Base-by-base conservation (phyloP, 2,888 invertebrate genomes). In the Eretmocerus hayati region DNA sequence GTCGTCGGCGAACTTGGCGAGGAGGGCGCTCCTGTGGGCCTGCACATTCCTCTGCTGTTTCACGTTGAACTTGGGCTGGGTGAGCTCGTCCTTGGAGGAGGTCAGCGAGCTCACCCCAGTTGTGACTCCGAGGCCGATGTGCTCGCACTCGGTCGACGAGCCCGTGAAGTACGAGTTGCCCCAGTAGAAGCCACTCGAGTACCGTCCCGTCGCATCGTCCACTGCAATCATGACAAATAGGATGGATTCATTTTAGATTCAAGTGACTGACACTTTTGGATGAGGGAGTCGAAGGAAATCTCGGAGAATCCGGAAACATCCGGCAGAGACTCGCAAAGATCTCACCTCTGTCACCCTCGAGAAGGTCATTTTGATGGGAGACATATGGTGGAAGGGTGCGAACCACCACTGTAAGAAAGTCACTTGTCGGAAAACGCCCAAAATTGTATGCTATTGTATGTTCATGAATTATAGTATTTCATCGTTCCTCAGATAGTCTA, bases 141-240 rank as follows among this genome's bases (percentile, higher is more conserved):
- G 67, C 15, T 60, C 56, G 43, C 72, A 73, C 42, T 71, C 69
- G 13, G 65, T 65, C 2, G 69, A 67, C 5, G 72, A 72, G 23
- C 72, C 72, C 5, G 60, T 59, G 58, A 69, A 73, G 50, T 67
- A 73, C 6, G 65, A 63, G 54, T 73, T 73, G 16, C 72, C 72
- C 71, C 72, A 72, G 53, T 68, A 67, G 57, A 68, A 72, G 13
- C 72, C 66, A 49, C 66, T 68, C 1, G 67, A 66, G 57, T 64
- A 72, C 46, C 72, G 65, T 9, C 72, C 72, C 19, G 69, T 71
- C 5, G 72, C 65, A 42, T 73, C 72, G 37, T 70, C 69, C 54
- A 63, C 72, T 72, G 61, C 1, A 58, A 62, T 5, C 5, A 33
- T n/a, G 5, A 33, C 11, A 13, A 6, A 6, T 9, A 9, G 26